Conservation (phyloP, 2,113 vertebrate genomes). For the Chloropsis cyanopogon region DNA sequence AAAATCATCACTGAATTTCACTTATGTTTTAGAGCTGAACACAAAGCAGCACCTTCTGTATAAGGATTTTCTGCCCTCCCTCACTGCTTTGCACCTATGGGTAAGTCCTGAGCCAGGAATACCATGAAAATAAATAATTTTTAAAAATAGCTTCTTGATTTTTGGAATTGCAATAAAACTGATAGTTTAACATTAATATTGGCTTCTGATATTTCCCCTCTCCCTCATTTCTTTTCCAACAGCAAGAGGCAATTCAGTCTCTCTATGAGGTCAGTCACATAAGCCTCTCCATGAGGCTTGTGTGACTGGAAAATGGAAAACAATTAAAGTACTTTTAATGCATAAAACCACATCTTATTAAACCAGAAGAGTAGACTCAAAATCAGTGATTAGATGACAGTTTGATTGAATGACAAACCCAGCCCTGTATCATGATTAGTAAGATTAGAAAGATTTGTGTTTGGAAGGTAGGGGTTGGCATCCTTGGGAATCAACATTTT, state of each 20-base stretch:
- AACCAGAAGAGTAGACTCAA: background rate
- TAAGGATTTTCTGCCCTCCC: background rate
- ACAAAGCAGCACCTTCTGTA: background rate
- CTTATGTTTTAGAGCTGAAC: background rate
- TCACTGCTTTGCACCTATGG: background rate
- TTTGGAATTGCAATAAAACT: background rate
- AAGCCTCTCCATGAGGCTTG: background rate
- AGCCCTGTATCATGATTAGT: background rate
- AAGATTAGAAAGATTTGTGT: slow-evolving; percentile 14
- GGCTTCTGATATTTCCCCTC: background rate
- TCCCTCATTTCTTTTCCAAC: background rate
- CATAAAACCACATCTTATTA: background rate
- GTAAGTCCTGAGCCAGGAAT: background rate
- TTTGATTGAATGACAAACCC: slow-evolving; percentile 14
- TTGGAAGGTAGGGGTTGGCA: background rate
- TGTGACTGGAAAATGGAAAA: background rate
- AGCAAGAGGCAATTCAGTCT: background rate
- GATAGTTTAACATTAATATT: background rate
- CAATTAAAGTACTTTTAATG: background rate
- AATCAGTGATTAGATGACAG: slow-evolving; percentile 5
- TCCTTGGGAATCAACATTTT: slow-evolving; percentile 62
- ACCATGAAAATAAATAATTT: background rate
- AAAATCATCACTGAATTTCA: background rate
- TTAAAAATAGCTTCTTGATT: background rate
- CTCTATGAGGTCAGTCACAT: slow-evolving; percentile 1